Conservation (phyloP, 2,113 vertebrate species). For the Circaetus gallicus region DNA sequence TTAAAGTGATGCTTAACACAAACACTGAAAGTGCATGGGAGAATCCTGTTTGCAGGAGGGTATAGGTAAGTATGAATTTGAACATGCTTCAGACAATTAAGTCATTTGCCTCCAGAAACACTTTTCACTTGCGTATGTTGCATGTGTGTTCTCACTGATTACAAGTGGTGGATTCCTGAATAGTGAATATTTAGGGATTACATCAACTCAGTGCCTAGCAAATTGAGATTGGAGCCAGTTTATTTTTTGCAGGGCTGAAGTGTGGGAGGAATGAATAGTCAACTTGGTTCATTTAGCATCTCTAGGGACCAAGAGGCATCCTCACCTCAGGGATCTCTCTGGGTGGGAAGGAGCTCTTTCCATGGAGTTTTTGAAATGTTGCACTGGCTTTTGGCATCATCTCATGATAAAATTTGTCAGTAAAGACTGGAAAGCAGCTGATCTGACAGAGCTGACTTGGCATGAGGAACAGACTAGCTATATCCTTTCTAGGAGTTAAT, state of each 20-base stretch:
- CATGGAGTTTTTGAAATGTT: not conserved
- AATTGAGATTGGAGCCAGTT: not conserved
- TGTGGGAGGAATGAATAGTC: not conserved
- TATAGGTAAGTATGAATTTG: not conserved
- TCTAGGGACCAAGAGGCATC: not conserved
- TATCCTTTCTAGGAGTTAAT: not conserved
- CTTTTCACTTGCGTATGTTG: not conserved
- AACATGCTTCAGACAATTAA: not conserved
- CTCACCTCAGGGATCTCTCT: not conserved
- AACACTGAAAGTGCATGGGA: not conserved
- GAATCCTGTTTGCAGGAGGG: not conserved
- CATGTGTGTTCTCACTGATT: not conserved
- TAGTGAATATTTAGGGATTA: not conserved
- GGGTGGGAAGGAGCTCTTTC: not conserved
- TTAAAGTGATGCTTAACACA: not conserved
- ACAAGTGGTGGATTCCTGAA: not conserved
- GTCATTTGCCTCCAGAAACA: not conserved
- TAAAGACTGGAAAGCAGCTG: not conserved
- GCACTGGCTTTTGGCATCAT: not conserved
- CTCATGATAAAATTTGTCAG: not conserved
- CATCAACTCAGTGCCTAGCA: not conserved
- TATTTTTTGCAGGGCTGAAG: not conserved
- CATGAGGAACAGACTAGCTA: not conserved
- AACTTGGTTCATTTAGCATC: fast-evolving
- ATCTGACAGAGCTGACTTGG: not conserved